phyloP scores from a whole-genome alignment of 2,888 invertebrate species.

The Nysson spinosus region DNA sequence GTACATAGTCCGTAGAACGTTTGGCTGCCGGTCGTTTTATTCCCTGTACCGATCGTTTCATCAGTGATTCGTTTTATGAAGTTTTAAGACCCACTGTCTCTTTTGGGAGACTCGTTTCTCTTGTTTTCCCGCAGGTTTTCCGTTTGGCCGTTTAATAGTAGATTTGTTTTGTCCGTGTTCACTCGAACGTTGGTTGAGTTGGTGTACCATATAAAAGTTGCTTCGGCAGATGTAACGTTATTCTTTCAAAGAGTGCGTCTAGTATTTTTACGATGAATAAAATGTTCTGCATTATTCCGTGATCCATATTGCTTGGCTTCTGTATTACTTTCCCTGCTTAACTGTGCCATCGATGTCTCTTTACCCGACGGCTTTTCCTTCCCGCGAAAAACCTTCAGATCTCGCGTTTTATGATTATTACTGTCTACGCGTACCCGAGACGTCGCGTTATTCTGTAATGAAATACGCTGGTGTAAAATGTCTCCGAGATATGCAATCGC shows the following conservation, averaged over 20 bases:
- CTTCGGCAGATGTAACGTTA: conserved; percentile 3
- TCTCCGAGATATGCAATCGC: conserved; percentile 38
- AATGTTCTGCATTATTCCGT: conserved; percentile 15
- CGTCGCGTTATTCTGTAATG: conserved; percentile 31
- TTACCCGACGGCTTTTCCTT: background rate
- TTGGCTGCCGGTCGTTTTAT: conserved; percentile 20
- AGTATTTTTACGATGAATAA: conserved; percentile 29
- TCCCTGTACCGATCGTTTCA: conserved; percentile 34
- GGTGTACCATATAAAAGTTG: conserved; percentile 13
- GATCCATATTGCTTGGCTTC: background rate
- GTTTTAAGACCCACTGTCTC: background rate
- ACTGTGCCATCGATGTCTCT: background rate
- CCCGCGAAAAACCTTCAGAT: conserved; percentile 14
- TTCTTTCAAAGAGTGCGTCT: background rate
- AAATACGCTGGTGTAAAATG: conserved; percentile 32
- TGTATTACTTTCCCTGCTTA: background rate
- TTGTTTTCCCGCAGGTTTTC: background rate
- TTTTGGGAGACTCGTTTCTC: background rate
- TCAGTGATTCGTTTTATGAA: conserved; percentile 38
- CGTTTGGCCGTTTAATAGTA: background rate
- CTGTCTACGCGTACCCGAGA: conserved; percentile 23
- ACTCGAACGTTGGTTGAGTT: background rate
- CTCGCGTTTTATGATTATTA: conserved; percentile 42
- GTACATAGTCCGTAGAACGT: background rate
- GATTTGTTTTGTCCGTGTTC: conserved; percentile 7